Base-by-base conservation (phyloP, 2,888 invertebrate species). In the Scrobipalpa atriplicella region DNA sequence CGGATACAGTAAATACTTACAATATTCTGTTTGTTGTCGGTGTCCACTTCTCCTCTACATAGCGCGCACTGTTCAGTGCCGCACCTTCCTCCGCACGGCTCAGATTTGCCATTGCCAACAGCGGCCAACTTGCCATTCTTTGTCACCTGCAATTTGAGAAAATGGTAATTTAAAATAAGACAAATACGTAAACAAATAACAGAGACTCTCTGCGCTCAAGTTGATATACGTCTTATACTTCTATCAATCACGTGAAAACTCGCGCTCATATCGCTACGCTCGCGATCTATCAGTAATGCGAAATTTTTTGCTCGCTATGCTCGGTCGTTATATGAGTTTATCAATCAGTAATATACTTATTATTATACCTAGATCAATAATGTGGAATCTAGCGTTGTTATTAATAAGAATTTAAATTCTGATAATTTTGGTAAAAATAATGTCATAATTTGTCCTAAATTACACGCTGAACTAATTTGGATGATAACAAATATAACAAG, bases 21-120 rank as follows among this genome's bases (percentile, higher is more conserved):
- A 72, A 93, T 92, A 64, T 92, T 86, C 71, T 93, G 93, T 73
- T 92, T 90, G 74, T 93, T 93, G 75, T 93, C 93, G 0, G 92
- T 93, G 71, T 93, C 92, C 0, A 84, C 91, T 39, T 89, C 90
- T 0, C 92, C 92, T 11, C 89, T 78, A 51, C 93, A 93, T 36
- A 91, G 83, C 9, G 89, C 89, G 79, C 93, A 93, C 76, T 86
- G 92, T 68, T 87, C 91, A 2, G 87, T 86, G 1, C 92, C 92
- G 71, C 90, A 90, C 2, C 88, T 77, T 1, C 91, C 91, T 0
- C 90, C 90, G 72, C 93, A 93, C 0, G 83, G 75, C 67, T 81
- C 38, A 7, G 43, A 5, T 19, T 52, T 51, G 64, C 64, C 64
- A 9, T 38, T 64, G 1, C 81, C 82, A 0, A 89, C 82, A 0